Percentiles rank a stretch among this genome's conserved stretches.
Conservation (phyloP, 2,888 invertebrate species). For the Mechanitis messenoides region DNA sequence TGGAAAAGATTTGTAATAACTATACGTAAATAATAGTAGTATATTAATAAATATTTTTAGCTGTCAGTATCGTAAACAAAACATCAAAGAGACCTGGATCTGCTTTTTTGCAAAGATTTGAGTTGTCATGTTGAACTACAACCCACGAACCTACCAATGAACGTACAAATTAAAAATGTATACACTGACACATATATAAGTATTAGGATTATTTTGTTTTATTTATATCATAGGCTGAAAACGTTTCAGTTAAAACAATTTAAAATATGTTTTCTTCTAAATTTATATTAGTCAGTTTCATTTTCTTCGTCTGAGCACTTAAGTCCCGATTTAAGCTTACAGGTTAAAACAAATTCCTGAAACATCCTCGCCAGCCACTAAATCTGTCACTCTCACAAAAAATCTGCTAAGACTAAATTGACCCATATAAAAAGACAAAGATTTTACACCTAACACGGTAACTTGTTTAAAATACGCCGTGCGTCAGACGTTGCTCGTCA, state of each 20-base stretch:
- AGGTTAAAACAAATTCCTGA: constrained; percentile 25
- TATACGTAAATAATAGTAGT: neutral
- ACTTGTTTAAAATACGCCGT: constrained; percentile 35
- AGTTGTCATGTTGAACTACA: too few species aligned
- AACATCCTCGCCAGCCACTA: constrained; percentile 27
- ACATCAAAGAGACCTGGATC: constrained; percentile 1
- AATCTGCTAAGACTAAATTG: constrained; percentile 33
- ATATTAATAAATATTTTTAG: neutral
- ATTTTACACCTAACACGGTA: constrained; percentile 33
- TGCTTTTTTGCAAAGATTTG: neutral
- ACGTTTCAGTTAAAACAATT: too few species aligned
- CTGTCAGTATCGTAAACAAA: neutral
- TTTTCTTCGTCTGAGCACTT: neutral
- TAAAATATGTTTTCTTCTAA: too few species aligned
- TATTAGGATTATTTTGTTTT: too few species aligned
- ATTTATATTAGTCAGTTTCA: neutral
- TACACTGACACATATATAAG: too few species aligned
- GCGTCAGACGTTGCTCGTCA: constrained; percentile 29
- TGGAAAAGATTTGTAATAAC: neutral
- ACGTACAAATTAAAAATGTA: too few species aligned
- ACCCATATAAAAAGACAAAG: constrained; percentile 37
- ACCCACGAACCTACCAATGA: too few species aligned
- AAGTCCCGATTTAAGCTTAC: constrained; percentile 6
- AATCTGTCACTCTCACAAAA: constrained; percentile 40
- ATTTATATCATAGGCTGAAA: too few species aligned